phyloP scores from a whole-genome alignment of 2,888 invertebrate genomes.

The Cerastis rubricosa region DNA sequence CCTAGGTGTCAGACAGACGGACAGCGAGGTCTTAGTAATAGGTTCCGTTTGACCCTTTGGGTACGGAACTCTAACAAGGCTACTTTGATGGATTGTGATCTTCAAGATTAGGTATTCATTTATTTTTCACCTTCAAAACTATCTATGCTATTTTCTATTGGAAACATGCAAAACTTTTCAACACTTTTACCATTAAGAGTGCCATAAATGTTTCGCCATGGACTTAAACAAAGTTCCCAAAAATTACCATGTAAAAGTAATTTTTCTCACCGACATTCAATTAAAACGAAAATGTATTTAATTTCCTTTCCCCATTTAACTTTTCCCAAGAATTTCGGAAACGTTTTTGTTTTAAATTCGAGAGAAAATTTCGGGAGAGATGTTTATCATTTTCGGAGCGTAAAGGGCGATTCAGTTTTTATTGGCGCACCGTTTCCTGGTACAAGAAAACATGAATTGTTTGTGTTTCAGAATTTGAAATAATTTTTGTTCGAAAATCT shows the following conservation, averaged over 20 bases:
- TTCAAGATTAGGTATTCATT: too few species aligned
- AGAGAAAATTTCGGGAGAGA: constrained; percentile 48
- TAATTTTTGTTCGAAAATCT: neutral
- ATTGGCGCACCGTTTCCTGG: constrained; percentile 46
- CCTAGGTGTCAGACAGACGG: too few species aligned
- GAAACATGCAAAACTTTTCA: neutral
- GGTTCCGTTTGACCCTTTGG: too few species aligned
- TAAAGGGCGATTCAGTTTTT: constrained; percentile 43
- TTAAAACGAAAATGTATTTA: constrained; percentile 60
- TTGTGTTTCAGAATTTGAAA: constrained; percentile 18
- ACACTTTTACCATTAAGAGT: constrained; percentile 5
- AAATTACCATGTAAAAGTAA: constrained; percentile 48
- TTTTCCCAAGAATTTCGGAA: constrained; percentile 42
- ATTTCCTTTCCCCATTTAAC: constrained; percentile 62
- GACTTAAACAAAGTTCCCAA: neutral
- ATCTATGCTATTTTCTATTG: neutral
- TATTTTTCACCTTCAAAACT: too few species aligned
- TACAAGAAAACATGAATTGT: constrained; percentile 44
- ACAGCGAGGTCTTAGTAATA: too few species aligned
- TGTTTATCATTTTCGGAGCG: constrained; percentile 57
- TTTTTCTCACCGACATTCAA: constrained; percentile 51
- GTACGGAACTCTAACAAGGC: too few species aligned
- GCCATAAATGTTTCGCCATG: constrained; percentile 19
- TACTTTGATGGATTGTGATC: too few species aligned
- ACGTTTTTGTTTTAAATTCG: constrained; percentile 50